Base-by-base conservation (phyloP, 2,888 invertebrate species). In the Nomada lathburiana region DNA sequence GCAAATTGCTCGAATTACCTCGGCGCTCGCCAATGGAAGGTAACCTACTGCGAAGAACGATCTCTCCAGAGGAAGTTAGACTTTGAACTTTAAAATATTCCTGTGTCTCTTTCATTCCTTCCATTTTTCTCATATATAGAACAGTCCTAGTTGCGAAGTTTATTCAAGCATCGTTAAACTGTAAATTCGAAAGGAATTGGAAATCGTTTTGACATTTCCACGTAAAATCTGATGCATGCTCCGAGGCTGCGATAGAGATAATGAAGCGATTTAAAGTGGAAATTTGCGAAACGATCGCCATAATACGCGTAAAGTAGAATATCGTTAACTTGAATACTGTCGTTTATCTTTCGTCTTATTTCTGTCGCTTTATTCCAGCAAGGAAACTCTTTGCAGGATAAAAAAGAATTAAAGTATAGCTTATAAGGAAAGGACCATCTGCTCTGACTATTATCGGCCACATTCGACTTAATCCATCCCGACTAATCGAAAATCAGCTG, bases 1-100 rank as follows among this genome's bases (percentile, higher is more conserved):
- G 67, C 29, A 83, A 84, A 79, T 81, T 80, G 74, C 76, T 80
- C 70, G 63, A 75, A 80, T 80, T 81, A 76, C 62, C 60, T 71
- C 64, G 44, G 80, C 71, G 62, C 77, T 76, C 76, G 74, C 44
- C 82, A 82, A 53, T 77, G 63, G 70, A 82, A 74, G 73, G 74
- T 82, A 77, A 77, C 77, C 83, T 71, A 78, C 67, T 71, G 63
- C 44, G 16, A 71, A n/a, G n/a, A 42, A 47, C 63, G 67, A 77
- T 74, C 71, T 74, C 59, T 64, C 50, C 59, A 11, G 57, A 23
- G 20, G 26, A 62, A 52, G 63, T 59, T 70, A 50, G 60, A 73
- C 50, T 65, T 16, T 5, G 23, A 64, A 65, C 23, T 44, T 47
- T 13, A 26, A 11, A 47, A 16, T 63, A 47, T 29, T 16, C n/a